Percentiles rank a stretch among this genome's conserved stretches.
Conservation (phyloP, 1,140 invertebrate genomes). For the Littorina saxatilis region DNA sequence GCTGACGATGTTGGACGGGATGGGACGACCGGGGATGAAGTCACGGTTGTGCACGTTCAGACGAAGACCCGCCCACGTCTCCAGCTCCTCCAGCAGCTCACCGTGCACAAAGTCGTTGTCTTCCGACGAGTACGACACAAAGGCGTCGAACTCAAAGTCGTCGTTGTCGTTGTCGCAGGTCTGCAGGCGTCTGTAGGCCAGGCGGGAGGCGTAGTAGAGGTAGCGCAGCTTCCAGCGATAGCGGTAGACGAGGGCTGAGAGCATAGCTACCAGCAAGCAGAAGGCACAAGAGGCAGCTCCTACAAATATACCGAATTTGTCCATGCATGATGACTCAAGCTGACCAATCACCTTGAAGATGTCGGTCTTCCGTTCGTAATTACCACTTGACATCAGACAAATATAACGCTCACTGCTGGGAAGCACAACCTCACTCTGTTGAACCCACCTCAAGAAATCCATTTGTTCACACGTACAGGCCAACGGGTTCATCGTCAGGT, state of each 20-base stretch:
- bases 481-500: conserved; percentile 42
- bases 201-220: conserved; percentile 42
- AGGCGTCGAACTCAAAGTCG: conserved; percentile 52
- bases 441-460: conserved; percentile 50
- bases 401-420: conserved; percentile 14
- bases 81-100: conserved; percentile 41
- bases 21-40: conserved; percentile 68
- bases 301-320: conserved; percentile 36
- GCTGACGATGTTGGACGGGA: conserved; percentile 80
- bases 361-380: background rate
- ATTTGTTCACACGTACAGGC: conserved; percentile 50
- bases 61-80: conserved; percentile 35
- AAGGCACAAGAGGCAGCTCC: conserved; percentile 11
- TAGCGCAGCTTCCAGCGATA: conserved; percentile 49
- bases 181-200: conserved; percentile 5
- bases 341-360: conserved; percentile 25
- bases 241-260: conserved; percentile 24
- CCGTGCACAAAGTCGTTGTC: conserved; percentile 47
- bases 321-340: conserved; percentile 41
- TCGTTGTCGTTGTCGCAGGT: background rate
- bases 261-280: conserved; percentile 26
- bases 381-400: conserved; percentile 40
- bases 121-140: conserved; percentile 53
- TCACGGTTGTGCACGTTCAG: conserved; percentile 62
- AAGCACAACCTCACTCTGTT: background rate